Percentiles rank a stretch among this genome's conserved stretches.
phyloP scores from a whole-genome alignment of 2,888 invertebrate species.

The Perithous albicinctus region DNA sequence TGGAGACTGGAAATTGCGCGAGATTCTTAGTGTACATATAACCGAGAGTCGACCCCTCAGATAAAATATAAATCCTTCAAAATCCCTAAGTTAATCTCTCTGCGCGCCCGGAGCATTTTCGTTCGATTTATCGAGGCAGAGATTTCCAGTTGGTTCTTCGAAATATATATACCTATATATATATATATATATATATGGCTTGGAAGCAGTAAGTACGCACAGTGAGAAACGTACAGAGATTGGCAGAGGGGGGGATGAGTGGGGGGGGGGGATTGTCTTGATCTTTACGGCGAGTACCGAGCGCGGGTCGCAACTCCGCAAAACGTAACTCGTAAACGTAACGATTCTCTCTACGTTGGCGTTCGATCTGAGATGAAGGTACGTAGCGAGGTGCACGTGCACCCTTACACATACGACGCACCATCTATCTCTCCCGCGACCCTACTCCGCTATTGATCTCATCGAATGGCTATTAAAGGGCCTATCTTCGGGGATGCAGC shows the following conservation, averaged over 20 bases:
- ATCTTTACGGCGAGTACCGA: conserved; percentile 49
- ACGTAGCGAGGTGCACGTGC: background rate
- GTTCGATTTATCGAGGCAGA: conserved; percentile 57
- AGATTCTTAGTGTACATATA: conserved; percentile 25
- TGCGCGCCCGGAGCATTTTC: conserved; percentile 41
- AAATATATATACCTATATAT: no score
- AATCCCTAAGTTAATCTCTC: conserved; percentile 52
- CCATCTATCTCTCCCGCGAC: conserved; percentile 5
- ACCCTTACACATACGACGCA: background rate
- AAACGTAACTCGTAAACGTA: conserved; percentile 55
- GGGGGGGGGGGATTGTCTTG: conserved; percentile 22
- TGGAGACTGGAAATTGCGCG: background rate
- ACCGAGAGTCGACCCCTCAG: conserved; percentile 48
- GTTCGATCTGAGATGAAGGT: conserved; percentile 19
- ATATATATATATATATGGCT: no score
- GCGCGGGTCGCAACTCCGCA: conserved; percentile 9
- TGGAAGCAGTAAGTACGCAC: conserved; percentile 7
- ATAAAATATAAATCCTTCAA: conserved; percentile 65
- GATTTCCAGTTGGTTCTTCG: conserved; percentile 38
- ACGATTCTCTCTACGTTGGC: conserved; percentile 21
- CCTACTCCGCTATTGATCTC: conserved; percentile 60
- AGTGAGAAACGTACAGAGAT: background rate
- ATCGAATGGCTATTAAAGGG: conserved; percentile 64
- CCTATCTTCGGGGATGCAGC: conserved; percentile 61
- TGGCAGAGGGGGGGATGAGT: no score